These are phyloP conservation scores for Conops quadrifasciatus DNA, from an alignment of 2,888 invertebrate species.

Conservation along the genomic window DNA sequence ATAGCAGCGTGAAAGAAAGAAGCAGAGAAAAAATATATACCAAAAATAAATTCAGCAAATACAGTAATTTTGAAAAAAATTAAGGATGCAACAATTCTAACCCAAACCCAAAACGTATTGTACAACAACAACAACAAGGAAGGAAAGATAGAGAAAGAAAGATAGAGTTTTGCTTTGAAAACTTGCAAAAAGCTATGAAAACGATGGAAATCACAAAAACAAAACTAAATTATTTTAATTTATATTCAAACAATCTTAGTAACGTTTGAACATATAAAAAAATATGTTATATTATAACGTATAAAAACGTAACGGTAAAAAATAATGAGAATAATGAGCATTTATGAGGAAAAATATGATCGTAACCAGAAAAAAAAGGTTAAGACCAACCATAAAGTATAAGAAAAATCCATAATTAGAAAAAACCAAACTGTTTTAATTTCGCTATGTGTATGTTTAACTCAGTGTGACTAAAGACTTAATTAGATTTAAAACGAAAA, in stretches of 20 bases:
- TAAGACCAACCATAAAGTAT: too few relatives aligned
- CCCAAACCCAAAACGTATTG: not conserved
- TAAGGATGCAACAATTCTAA: not conserved
- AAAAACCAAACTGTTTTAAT: slow-evolving; percentile 16
- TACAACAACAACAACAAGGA: not conserved
- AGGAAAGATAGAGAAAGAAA: not conserved
- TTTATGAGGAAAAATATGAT: too few relatives aligned
- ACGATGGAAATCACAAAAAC: not conserved
- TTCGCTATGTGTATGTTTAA: too few relatives aligned
- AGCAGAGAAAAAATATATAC: slow-evolving; percentile 1
- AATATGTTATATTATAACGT: too few relatives aligned
- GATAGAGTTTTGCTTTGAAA: not conserved
- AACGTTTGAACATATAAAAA: slow-evolving; percentile 20
- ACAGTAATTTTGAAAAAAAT: slow-evolving; percentile 26
- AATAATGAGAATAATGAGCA: too few relatives aligned
- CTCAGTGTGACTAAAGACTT: too few relatives aligned
- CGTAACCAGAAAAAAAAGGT: too few relatives aligned
- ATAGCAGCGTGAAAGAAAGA: too few relatives aligned
- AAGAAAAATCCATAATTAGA: not conserved
- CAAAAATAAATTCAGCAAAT: slow-evolving; percentile 27
- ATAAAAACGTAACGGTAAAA: too few relatives aligned
- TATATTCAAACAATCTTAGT: slow-evolving; percentile 22
- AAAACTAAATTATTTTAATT: slow-evolving; percentile 28
- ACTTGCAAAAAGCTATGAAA: too few relatives aligned
- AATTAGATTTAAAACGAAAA: too few relatives aligned